These are phyloP conservation scores for Lutraria rhynchaena DNA, from an alignment of 1,140 invertebrate species.

Conservation along the genomic window DNA sequence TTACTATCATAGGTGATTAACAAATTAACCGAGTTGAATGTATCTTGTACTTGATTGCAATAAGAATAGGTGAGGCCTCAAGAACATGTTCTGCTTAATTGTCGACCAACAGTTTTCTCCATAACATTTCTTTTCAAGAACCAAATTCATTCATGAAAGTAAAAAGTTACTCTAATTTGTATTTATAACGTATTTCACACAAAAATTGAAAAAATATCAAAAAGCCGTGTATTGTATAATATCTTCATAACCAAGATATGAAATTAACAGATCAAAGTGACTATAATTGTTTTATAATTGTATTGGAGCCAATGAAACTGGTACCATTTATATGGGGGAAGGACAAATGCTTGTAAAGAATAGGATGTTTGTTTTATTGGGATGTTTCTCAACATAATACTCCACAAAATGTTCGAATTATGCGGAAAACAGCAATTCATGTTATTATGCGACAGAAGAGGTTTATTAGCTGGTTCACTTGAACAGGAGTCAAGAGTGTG, in stretches of 20 bases:
- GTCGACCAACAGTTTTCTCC: no score
- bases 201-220: no score
- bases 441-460: conserved; percentile 49
- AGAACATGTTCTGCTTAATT: no score
- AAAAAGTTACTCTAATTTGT: no score
- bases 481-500: conserved; percentile 42
- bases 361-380: no score
- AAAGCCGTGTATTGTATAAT: conserved; percentile 21
- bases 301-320: conserved; percentile 13
- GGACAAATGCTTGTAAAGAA: no score
- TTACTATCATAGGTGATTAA: conserved; percentile 18
- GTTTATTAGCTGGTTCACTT: conserved; percentile 47
- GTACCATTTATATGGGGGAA: no score
- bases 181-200: no score
- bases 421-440: conserved; percentile 58
- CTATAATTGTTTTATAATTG: conserved; percentile 36
- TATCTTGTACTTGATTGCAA: conserved; percentile 14
- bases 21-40: conserved; percentile 22
- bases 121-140: no score
- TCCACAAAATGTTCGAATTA: not conserved
- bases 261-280: conserved; percentile 34
- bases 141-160: no score
- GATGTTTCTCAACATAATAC: no score
- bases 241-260: conserved; percentile 21
- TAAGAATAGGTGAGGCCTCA: no score